Percentiles rank a stretch among this genome's conserved stretches.
Conservation (phyloP, 1,140 invertebrate genomes). For the Orussus abietinus region DNA sequence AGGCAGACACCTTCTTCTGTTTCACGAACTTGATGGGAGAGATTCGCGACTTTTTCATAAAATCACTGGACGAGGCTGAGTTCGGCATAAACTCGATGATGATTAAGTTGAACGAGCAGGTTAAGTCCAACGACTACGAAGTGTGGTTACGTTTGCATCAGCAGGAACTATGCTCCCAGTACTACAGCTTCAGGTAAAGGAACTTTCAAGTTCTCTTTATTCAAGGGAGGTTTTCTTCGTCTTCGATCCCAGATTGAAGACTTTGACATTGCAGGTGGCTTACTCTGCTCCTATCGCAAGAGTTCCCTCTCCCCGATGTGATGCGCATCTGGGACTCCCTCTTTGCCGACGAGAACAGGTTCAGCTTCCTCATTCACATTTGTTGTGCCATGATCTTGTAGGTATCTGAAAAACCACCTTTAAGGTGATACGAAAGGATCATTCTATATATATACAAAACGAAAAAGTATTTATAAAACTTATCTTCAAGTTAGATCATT, state of each 20-base stretch:
- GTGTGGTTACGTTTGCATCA: constrained; percentile 73
- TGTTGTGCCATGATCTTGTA: constrained; percentile 97
- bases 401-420: constrained; percentile 54
- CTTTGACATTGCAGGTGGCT: constrained; percentile 90
- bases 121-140: constrained; percentile 73
- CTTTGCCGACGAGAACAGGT: constrained; percentile 84
- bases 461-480: no score
- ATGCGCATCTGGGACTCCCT: constrained; percentile 94
- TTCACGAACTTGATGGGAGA: constrained; percentile 97
- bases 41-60: constrained; percentile 97
- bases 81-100: constrained; percentile 85
- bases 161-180: constrained; percentile 89
- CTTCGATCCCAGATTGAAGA: no score
- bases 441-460: no score
- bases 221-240: not conserved
- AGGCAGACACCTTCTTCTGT: constrained; percentile 96
- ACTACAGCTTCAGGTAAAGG: constrained; percentile 81
- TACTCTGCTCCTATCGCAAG: constrained; percentile 93
- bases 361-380: constrained; percentile 85
- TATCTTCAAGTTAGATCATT: no score
- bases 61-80: constrained; percentile 88
- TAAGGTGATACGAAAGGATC: no score
- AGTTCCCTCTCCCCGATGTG: constrained; percentile 94
- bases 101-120: constrained; percentile 68
- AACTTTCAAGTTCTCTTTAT: not conserved